Evolutionary conservation across 2,888 invertebrate species (phyloP), one percentile per base, ranked within the genome.

Genomic region (Argyra leucocephala): DNA sequence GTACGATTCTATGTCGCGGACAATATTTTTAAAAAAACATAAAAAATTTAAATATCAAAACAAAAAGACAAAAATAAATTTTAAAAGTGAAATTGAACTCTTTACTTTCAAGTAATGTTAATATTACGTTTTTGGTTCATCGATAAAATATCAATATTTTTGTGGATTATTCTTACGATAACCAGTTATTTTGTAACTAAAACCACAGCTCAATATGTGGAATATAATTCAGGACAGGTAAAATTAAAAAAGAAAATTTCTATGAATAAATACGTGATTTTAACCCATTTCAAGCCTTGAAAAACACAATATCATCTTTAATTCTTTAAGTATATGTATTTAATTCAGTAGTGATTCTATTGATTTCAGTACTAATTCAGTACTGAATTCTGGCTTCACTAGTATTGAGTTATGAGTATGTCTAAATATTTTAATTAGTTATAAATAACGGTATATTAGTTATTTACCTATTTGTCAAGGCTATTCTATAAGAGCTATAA

Each of bases 141-240:
- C 21, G 21, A 61, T 31, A 61, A 61, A 31, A 26, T 31, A 6
- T 21, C 9, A 3, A 9, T 24, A 24, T 21, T 61, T 21, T 24
- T n/a, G 23, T n/a, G 18, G 18, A 24, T 61, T 18, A 61, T 31
- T 31, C 31, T 22, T 58, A 58, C 31, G 1, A 4, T 22, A 60
- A 18, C n/a, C 12, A 7, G 18, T 24, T 23, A 3, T 18, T 24
- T 31, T 31, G 7, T 31, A 48, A 18, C 18, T 48, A 31, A 26
- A 18, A 31, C 12, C 10, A n/a, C 6, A 26, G 61, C 24, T n/a
- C 61, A 61, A 31, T 31, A 26, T 61, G 61, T 61, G 31, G 61
- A 61, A 61, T 61, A 61, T 21, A 26, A 10, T 26, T 31, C 61
- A 31, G 61, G 61, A 15, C 61, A 61, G 31, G 61, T 61, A 26